Conservation (phyloP, 2,113 vertebrate species). For the Ahaetulla prasina region DNA sequence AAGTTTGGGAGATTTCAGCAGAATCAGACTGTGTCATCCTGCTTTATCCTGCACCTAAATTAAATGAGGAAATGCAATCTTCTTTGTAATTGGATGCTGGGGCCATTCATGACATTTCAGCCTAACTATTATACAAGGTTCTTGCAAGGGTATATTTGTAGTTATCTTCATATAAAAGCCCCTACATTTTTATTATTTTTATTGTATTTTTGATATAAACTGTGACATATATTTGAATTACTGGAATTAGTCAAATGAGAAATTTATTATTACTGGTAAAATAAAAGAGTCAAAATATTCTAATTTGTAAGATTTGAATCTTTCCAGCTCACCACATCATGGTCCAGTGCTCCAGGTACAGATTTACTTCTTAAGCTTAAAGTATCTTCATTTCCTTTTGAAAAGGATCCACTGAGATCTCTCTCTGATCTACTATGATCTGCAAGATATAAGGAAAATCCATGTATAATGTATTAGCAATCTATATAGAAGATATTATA, state of each 20-base stretch:
- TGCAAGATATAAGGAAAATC: conserved; percentile 54
- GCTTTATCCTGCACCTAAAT: not conserved
- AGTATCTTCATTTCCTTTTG: conserved; percentile 77
- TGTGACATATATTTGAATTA: not conserved
- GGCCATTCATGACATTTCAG: not conserved
- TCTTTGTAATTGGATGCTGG: not conserved
- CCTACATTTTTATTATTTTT: not conserved
- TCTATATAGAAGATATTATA: not conserved
- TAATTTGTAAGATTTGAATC: not conserved
- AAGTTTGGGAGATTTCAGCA: not conserved
- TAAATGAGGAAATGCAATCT: not conserved
- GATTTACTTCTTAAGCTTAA: conserved; percentile 81
- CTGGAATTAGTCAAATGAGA: not conserved
- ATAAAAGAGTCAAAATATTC: not conserved
- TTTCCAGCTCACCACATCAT: conserved; percentile 72
- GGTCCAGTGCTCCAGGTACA: conserved; percentile 82
- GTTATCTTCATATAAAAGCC: not conserved
- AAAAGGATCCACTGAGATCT: conserved; percentile 80
- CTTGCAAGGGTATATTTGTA: not conserved
- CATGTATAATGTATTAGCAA: not conserved
- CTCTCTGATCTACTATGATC: conserved; percentile 87
- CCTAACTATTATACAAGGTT: not conserved
- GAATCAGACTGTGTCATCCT: too few species aligned
- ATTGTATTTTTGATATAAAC: not conserved
- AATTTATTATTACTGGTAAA: not conserved